Evolutionary conservation across 2,888 invertebrate genomes (phyloP).

Genomic region (Brachyptera putata): DNA sequence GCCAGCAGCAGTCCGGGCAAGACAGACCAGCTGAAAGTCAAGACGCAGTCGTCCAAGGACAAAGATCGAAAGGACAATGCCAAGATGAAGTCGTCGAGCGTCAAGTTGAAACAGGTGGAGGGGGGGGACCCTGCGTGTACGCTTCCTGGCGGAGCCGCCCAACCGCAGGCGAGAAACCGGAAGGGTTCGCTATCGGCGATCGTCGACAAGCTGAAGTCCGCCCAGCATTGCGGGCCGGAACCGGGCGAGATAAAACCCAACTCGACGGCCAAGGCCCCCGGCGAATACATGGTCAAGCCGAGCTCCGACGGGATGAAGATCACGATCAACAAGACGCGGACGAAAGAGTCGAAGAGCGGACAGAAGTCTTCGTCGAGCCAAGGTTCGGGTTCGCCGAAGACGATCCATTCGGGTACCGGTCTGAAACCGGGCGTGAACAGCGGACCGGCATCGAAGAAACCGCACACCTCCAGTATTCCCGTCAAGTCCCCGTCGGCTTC

Average conservation of each 20-base stretch:
- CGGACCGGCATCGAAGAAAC: conserved; percentile 81
- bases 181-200: conserved; percentile 78
- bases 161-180: conserved; percentile 54
- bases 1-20: conserved; percentile 69
- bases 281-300: conserved; percentile 83
- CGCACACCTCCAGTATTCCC: conserved; percentile 50
- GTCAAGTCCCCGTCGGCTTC: conserved; percentile 16
- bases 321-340: conserved; percentile 83
- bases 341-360: conserved; percentile 62
- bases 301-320: conserved; percentile 87
- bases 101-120: conserved; percentile 65
- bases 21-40: conserved; percentile 41
- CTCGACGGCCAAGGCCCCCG: conserved; percentile 58
- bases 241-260: conserved; percentile 40
- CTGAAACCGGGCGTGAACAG: conserved; percentile 81
- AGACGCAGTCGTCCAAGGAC: conserved; percentile 42
- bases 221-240: conserved; percentile 62
- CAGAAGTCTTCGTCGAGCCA: conserved; percentile 1
- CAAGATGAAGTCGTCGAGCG: conserved; percentile 60
- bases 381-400: conserved; percentile 62
- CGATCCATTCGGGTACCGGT: conserved; percentile 78
- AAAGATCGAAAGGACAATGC: conserved; percentile 58
- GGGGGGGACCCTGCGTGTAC: conserved; percentile 43
- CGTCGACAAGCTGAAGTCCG: conserved; percentile 79
- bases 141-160: conserved; percentile 43